Percentiles rank a stretch among this genome's conserved stretches.
Evolutionary conservation across 2,888 invertebrate genomes (phyloP).

Genomic region (Cybosia mesomella): DNA sequence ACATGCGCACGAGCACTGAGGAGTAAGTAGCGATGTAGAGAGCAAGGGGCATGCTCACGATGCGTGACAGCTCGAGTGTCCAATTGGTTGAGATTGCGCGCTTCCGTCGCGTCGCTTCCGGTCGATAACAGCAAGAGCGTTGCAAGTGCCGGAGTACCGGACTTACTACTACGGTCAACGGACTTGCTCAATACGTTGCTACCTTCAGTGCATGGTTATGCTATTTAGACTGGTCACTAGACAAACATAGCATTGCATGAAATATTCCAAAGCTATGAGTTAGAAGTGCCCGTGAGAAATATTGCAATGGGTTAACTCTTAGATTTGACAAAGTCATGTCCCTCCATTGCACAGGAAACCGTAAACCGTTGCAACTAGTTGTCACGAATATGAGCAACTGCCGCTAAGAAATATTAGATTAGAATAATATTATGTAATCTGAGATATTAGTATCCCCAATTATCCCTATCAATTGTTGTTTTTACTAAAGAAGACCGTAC

Average conservation of each 20-base stretch:
- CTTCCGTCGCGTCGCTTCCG: slow-evolving; percentile 83
- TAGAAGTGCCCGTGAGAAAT: background rate
- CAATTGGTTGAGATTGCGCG: slow-evolving; percentile 86
- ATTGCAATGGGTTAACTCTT: background rate
- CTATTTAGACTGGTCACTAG: slow-evolving; percentile 43
- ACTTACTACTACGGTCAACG: slow-evolving; percentile 79
- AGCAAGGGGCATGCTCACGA: slow-evolving; percentile 76
- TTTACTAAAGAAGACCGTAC: background rate
- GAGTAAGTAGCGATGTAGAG: slow-evolving; percentile 49
- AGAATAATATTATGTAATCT: too few relatives aligned
- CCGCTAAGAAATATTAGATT: too few relatives aligned
- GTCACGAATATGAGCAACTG: background rate
- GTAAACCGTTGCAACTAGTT: background rate
- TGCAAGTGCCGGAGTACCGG: slow-evolving; percentile 60
- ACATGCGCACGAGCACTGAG: slow-evolving; percentile 52
- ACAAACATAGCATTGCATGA: background rate
- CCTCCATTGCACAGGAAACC: background rate
- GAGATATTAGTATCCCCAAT: too few relatives aligned
- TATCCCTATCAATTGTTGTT: too few relatives aligned
- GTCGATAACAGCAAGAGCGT: slow-evolving; percentile 80
- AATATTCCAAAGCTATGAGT: background rate
- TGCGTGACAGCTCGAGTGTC: slow-evolving; percentile 80
- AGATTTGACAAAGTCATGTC: background rate
- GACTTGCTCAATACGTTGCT: slow-evolving; percentile 61
- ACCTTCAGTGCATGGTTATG: slow-evolving; percentile 33